Conservation (phyloP, 1,140 invertebrate genomes). For the Samia ricini region DNA sequence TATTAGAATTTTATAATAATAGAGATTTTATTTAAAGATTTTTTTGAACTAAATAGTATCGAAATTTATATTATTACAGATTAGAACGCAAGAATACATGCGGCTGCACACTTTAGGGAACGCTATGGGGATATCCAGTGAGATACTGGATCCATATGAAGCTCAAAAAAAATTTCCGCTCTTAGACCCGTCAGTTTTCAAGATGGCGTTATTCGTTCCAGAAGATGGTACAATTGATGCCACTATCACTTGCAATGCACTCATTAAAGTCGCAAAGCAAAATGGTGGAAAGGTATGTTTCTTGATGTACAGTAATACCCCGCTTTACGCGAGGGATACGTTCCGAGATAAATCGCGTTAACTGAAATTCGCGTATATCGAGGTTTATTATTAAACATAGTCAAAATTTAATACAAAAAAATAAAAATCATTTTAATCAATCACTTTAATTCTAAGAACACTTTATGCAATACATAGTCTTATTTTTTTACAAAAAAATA, state of each 20-base stretch:
- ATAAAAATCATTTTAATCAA: too few species aligned
- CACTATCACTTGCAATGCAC: slow-evolving; percentile 85
- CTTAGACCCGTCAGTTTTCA: slow-evolving; percentile 84
- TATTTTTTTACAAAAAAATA: too few species aligned
- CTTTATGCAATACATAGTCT: too few species aligned
- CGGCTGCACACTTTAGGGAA: slow-evolving; percentile 88
- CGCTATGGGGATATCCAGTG: slow-evolving; percentile 86
- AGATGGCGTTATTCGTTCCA: slow-evolving; percentile 88
- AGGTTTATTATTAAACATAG: too few species aligned
- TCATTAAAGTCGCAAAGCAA: slow-evolving; percentile 83
- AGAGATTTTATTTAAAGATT: too few species aligned
- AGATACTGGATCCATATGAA: slow-evolving; percentile 84
- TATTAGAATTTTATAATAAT: too few species aligned
- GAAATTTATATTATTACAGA: slow-evolving; percentile 61
- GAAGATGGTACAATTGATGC: slow-evolving; percentile 91
- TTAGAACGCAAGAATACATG: slow-evolving; percentile 89
- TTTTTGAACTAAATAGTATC: not conserved
- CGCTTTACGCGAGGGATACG: too few species aligned
- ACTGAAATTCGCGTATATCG: too few species aligned
- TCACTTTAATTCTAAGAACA: too few species aligned
- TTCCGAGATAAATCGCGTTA: too few species aligned
- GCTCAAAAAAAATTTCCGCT: slow-evolving; percentile 89
- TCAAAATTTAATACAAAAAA: too few species aligned
- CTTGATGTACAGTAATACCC: too few species aligned
- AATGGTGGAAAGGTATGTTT: slow-evolving; percentile 83